These are phyloP conservation scores for Eueides isabella DNA, from an alignment of 1,140 invertebrate species.

Conservation along the genomic window DNA sequence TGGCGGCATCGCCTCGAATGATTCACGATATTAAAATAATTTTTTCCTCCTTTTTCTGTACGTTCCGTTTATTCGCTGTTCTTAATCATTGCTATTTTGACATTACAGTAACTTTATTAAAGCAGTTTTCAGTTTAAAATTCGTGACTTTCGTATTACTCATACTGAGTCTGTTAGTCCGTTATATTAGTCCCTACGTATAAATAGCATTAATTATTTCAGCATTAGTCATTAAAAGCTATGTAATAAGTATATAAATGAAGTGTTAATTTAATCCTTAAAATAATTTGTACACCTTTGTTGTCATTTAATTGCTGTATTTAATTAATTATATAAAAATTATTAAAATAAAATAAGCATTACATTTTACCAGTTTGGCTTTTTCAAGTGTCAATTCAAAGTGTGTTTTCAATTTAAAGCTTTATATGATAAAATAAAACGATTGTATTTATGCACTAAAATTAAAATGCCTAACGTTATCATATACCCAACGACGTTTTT, in stretches of 20 bases:
- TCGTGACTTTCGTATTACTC: slow-evolving; percentile 25
- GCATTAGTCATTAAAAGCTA: neutral
- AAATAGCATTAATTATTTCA: neutral
- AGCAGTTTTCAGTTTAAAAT: slow-evolving; percentile 39
- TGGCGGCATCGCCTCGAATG: slow-evolving; percentile 48
- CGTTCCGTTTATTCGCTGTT: slow-evolving; percentile 44
- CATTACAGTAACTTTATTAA: slow-evolving; percentile 48
- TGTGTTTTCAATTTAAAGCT: no score
- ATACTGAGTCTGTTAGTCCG: neutral
- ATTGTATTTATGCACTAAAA: no score
- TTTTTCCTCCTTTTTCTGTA: slow-evolving; percentile 57
- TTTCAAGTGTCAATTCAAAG: no score
- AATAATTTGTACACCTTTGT: neutral
- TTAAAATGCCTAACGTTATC: no score
- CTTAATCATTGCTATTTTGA: slow-evolving; percentile 58
- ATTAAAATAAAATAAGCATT: no score
- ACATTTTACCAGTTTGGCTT: no score
- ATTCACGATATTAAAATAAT: slow-evolving; percentile 74
- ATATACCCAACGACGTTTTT: no score
- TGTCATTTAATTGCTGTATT: no score
- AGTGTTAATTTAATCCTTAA: neutral
- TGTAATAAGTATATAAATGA: neutral
- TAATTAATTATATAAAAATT: no score
- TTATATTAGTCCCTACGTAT: slow-evolving; percentile 13
- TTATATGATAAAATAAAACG: no score